Percentiles rank a stretch among this genome's conserved stretches.
Evolutionary conservation across 2,888 invertebrate species (phyloP).

Genomic region (Lasioglossum zephyrum): DNA sequence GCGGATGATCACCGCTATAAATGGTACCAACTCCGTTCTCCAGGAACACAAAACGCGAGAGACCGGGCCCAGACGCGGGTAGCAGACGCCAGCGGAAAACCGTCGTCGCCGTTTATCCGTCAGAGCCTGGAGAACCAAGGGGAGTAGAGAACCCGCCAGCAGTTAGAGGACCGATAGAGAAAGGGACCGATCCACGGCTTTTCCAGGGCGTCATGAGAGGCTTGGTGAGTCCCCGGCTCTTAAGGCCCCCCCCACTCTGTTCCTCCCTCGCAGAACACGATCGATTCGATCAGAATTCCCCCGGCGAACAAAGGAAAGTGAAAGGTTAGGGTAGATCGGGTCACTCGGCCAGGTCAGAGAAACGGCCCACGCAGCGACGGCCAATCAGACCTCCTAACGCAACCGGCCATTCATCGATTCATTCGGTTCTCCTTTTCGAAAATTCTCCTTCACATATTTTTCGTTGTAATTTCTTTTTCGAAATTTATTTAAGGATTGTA

Average conservation of each 20-base stretch:
- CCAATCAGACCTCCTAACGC: constrained; percentile 65
- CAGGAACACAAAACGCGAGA: constrained; percentile 79
- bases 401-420: background rate
- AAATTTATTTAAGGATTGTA: background rate
- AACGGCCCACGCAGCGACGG: constrained; percentile 43
- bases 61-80: constrained; percentile 66
- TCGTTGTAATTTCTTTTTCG: background rate
- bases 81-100: constrained; percentile 40
- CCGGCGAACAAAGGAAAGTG: constrained; percentile 80
- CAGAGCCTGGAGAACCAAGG: constrained; percentile 58
- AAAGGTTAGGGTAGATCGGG: constrained; percentile 75
- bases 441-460: background rate
- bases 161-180: constrained; percentile 12
- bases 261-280: background rate
- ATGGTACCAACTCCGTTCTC: constrained; percentile 81
- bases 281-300: constrained; percentile 31
- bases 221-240: constrained; percentile 77
- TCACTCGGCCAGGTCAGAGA: constrained; percentile 45
- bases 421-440: background rate
- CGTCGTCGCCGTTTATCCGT: constrained; percentile 66
- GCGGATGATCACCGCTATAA: constrained; percentile 77
- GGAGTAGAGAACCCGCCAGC: background rate
- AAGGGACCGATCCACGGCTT: constrained; percentile 26
- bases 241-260: background rate
- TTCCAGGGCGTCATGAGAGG: constrained; percentile 75